Base-by-base conservation (phyloP, 1,140 invertebrate species). In the Drosophila ananassae region DNA sequence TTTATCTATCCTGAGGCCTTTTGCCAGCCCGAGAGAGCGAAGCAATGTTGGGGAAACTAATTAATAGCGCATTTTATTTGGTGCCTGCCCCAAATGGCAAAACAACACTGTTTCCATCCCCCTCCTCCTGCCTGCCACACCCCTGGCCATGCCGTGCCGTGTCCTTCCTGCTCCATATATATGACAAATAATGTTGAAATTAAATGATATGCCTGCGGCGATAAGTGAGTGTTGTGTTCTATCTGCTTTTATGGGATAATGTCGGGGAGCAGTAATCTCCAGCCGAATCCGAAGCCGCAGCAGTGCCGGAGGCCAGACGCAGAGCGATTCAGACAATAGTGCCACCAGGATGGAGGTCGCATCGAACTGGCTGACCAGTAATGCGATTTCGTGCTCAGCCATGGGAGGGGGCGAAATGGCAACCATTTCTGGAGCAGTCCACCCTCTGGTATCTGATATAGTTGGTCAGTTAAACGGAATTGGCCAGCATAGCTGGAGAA, bases 171-270 rank as follows among this genome's bases (percentile, higher is more conserved):
- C 30, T 9, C 34, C 3, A 48, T 75, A 52, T 73, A 41, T 76
- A 76, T 78, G 82, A 85, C 82, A 85, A 85, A 89, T 85, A 85
- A 87, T 82, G 79, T 89, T 85, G 82, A 85, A 85, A 85, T 85
- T 87, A 85, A 85, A 85, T 82, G 82, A 82, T 87, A 85, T 87
- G 78, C 82, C 78, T 44, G 61, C 13, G 51, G 74, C 74, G 82
- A 85, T 87, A 85, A 82, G 82, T 69, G 57, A 78, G 57, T 66
- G 66, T 58, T 71, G 61, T 41, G 66, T 48, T 48, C 54, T 69
- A 51, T 52, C 61, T 30, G 39, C 73, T 68, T 60, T 46, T 77
- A 66, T 77, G 64, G 67, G 54, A 66, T 75, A 75, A 74, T 54
- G 34, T 54, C 48, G 53, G 22, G 62, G 37, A 58, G 59, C 30